Base-by-base conservation (phyloP, 2,888 invertebrate genomes). In the Chalcosyrphus nemorum region DNA sequence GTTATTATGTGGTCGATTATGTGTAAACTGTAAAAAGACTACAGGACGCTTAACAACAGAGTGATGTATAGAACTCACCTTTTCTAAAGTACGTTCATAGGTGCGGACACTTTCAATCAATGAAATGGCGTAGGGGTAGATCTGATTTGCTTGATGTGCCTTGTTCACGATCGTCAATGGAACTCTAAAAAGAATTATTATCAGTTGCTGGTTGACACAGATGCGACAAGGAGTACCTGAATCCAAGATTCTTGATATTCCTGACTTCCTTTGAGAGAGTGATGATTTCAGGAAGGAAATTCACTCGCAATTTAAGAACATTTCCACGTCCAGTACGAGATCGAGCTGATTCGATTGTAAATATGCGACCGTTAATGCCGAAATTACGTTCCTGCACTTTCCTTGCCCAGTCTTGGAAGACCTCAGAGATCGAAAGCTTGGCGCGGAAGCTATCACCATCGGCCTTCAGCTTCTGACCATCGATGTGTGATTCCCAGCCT, bases 401-500 rank as follows among this genome's bases (percentile, higher is more conserved):
- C 41, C 97, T 94, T 41, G 98, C 96, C 99, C 99, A 99, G 89
- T 99, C 99, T 89, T 99, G 98, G 90, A 99, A 99, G 56, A 99
- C 97, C 90, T 98, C 98, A 89, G 97, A 97, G 0, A 99, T 99
- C 89, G 98, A 98, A 41, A 99, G 93, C 91, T 99, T 99, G 75
- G 97, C 93, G 13, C 98, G 95, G 92, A 99, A 99, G 92, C 98
- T 99, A 90, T 99, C 99, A 2, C 99, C 99, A 89, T 99, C 99
- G 2, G 96, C 97, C 92, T 99, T 99, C 70, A 98, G 92, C 90
- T 98, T 98, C 90, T 99, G 98, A 9, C 99, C 99, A 92, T 99
- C 99, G 57, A 99, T 97, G 90, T 99, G 99, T 88, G 97, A 98
- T 91, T 99, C 99, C 99, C 99, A 99, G 41, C 98, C 98, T 91